These are phyloP conservation scores for Gadopsis bispinosus DNA, from an alignment of 2,797 vertebrate genomes.

Conservation along the genomic window DNA sequence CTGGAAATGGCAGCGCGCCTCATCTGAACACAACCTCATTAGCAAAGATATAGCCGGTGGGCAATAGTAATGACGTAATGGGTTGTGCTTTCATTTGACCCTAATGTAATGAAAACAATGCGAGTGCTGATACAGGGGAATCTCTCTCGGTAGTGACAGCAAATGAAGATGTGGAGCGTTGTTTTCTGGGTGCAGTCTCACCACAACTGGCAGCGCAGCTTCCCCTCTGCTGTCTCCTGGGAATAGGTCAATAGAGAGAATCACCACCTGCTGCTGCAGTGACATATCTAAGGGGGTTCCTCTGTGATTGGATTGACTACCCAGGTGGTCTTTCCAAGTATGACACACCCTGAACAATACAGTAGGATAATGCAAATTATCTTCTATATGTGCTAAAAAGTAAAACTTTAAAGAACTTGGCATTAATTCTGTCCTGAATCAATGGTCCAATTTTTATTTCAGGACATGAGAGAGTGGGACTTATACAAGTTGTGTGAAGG, in stretches of 20 bases:
- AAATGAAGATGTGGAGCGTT: conserved; percentile 52
- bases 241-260: conserved; percentile 57
- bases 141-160: conserved; percentile 43
- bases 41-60: conserved; percentile 60
- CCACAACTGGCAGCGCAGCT: conserved; percentile 45
- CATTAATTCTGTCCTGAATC: background rate
- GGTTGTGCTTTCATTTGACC: conserved; percentile 44
- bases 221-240: conserved; percentile 46
- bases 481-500: background rate
- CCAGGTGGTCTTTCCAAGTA: conserved; percentile 6
- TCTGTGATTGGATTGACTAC: conserved; percentile 11
- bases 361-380: background rate
- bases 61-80: conserved; percentile 53
- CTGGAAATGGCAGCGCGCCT: conserved; percentile 41
- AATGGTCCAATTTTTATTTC: background rate
- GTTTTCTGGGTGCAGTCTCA: conserved; percentile 36
- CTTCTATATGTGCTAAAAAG: background rate
- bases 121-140: conserved; percentile 61
- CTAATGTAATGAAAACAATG: conserved; percentile 59
- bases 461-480: background rate
- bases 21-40: conserved; percentile 61
- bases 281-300: conserved; percentile 16
- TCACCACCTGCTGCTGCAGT: conserved; percentile 59
- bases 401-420: background rate
- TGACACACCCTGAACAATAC: conserved; percentile 13